Base-by-base conservation (phyloP, 2,888 invertebrate genomes). In the Andricus quercusramuli region DNA sequence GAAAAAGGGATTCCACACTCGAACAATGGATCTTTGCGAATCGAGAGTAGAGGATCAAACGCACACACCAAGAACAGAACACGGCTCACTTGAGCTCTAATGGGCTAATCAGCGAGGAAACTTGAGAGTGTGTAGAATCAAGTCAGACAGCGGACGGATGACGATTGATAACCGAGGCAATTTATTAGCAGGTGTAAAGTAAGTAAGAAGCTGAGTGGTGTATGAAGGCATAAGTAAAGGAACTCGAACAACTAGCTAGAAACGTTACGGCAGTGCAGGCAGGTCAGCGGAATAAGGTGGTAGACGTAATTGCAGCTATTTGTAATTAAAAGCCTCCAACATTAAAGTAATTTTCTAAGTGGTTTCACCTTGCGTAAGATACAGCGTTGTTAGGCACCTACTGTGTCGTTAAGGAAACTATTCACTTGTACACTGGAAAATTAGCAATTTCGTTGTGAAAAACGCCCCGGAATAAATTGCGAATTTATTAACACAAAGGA, bases 1-100 rank as follows among this genome's bases (percentile, higher is more conserved):
- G 51, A 32, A 74, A 51, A 56, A 20, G 62, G 68, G 79, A 81
- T 81, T 80, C 81, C 59, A 29, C 76, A 78, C 67, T 79, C 70
- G 78, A 80, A 82, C 82, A 84, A 82, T 82, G 77, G 77, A 81
- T 80, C 78, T 78, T 80, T 78, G 76, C 68, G 78, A 78, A 79
- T 79, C 13, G 6, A 66, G 74, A 59, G 77, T 68, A 74, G 77
- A 79, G 78, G 81, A 56, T 80, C 79, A 78, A 81, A 80, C 70
- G 47, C 29, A 56, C 56, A 77, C 64, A 64, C 68, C 51, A 80
- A 68, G 77, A 77, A 82, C 59, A 74, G 79, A 68, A 79, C 47
- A 74, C 66, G 67, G 77, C 65, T 78, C 65, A 64, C 70, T 80
- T 77, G 77, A 68, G 41, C 56, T 66, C 79, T 79, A 80, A 82